phyloP scores from a whole-genome alignment of 2,888 invertebrate genomes.

The Helicoverpa assulta region DNA sequence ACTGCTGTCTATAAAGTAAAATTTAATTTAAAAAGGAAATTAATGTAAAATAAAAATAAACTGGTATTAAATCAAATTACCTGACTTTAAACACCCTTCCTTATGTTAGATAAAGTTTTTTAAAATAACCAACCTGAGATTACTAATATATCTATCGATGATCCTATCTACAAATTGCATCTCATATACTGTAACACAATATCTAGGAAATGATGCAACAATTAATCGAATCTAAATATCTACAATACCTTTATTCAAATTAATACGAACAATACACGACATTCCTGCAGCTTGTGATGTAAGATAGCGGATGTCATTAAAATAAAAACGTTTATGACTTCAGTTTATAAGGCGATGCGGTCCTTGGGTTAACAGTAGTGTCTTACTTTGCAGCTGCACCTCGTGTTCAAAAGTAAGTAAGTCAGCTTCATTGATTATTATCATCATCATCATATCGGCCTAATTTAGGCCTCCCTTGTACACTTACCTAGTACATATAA shows the following conservation, averaged over 20 bases:
- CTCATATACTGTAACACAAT: neutral
- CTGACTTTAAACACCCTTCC: too few species aligned
- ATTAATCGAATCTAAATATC: slow-evolving; percentile 18
- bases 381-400: neutral
- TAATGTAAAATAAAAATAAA: too few species aligned
- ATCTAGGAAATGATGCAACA: slow-evolving; percentile 14
- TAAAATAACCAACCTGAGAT: too few species aligned
- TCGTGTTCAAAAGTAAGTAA: slow-evolving; percentile 39
- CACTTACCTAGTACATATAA: too few species aligned
- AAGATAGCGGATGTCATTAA: slow-evolving; percentile 56
- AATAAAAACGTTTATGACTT: slow-evolving; percentile 48
- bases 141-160: too few species aligned
- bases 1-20: neutral
- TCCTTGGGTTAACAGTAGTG: slow-evolving; percentile 17
- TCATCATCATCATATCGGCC: too few species aligned
- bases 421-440: too few species aligned
- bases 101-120: too few species aligned
- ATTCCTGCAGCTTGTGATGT: slow-evolving; percentile 40
- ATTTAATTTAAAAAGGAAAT: neutral
- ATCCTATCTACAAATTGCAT: slow-evolving; percentile 1
- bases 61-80: too few species aligned
- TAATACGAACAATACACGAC: slow-evolving; percentile 21
- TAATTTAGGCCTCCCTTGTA: too few species aligned
- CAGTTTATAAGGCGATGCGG: slow-evolving; percentile 44
- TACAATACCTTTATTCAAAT: slow-evolving; percentile 42